phyloP scores from a whole-genome alignment of 2,797 vertebrate genomes.

The Hafferia zeledoni region DNA sequence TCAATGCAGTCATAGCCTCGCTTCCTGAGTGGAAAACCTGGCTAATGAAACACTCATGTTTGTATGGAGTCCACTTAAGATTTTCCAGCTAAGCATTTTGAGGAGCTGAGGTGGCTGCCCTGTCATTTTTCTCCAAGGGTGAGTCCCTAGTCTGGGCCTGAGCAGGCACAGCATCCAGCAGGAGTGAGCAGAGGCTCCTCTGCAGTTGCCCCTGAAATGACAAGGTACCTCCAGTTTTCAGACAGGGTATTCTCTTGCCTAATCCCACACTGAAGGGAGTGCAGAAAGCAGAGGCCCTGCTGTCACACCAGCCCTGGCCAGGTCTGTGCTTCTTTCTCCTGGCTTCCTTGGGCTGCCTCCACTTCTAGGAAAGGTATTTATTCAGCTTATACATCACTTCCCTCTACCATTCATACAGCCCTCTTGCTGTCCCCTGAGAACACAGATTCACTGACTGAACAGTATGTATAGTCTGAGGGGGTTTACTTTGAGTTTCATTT shows the following conservation, averaged over 20 bases:
- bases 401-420: neutral
- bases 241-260: neutral
- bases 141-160: neutral
- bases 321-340: neutral
- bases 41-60: conserved; percentile 4
- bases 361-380: neutral
- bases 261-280: neutral
- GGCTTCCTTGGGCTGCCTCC: neutral
- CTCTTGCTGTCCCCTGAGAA: neutral
- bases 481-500: neutral
- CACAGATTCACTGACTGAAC: neutral
- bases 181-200: neutral
- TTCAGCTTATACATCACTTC: neutral
- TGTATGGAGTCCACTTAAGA: neutral
- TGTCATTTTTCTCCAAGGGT: rapidly evolving
- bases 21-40: conserved; percentile 19
- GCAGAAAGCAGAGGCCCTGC: neutral
- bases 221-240: neutral
- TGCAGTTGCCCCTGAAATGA: neutral
- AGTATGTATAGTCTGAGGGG: neutral
- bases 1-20: neutral
- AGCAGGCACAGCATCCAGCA: rapidly evolving
- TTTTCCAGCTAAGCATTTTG: rapidly evolving
- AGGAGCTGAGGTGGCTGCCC: neutral
- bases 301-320: neutral